Evolutionary conservation across 2,797 vertebrate genomes (phyloP), one percentile per base, ranked within the genome.

Genomic region (Ctenochaetus hawaiiensis): DNA sequence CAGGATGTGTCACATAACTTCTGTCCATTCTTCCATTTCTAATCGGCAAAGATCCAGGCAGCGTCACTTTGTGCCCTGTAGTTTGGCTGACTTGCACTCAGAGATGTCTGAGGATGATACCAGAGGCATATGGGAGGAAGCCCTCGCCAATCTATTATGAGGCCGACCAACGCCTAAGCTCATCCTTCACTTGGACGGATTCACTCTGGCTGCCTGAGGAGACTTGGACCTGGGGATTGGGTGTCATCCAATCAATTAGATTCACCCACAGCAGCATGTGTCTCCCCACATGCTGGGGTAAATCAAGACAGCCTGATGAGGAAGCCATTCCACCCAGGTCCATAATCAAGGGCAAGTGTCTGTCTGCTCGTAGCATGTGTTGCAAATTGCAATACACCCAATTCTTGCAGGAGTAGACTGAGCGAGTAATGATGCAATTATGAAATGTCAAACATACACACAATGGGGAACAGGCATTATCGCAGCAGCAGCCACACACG

Each of bases 231-330:
- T 91, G 90, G 83, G 90, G 91, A 93, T 92, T 92, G 93, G 92
- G 93, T 86, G 91, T 89, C 87, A 89, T 94, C 93, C 93, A 94
- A 93, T 95, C 92, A 92, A 94, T 95, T 95, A 94, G 90, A 93
- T 90, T 91, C 89, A 89, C 85, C 91, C 87, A 90, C 83, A 84
- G 89, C 94, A 92, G 91, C 90, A 91, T 93, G 90, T 90, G 89
- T 91, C 91, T 92, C 70, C 84, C 87, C 91, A 91, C 91, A 93
- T 90, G 91, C 91, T 87, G 92, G 82, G 90, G 87, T 85, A 82
- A 92, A 93, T 93, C 88, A 88, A 91, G 90, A 90, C 87, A 82
- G 88, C 81, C 90, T 91, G 87, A 93, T 87, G 91, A 92, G 89
- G 91, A 89, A 90, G 84, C 87, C 90, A 87, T 92, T 91, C 86